Evolutionary conservation across 2,113 vertebrate genomes (phyloP), one percentile per base, ranked within the genome.

Genomic region (Tachysurus fulvidraco): DNA sequence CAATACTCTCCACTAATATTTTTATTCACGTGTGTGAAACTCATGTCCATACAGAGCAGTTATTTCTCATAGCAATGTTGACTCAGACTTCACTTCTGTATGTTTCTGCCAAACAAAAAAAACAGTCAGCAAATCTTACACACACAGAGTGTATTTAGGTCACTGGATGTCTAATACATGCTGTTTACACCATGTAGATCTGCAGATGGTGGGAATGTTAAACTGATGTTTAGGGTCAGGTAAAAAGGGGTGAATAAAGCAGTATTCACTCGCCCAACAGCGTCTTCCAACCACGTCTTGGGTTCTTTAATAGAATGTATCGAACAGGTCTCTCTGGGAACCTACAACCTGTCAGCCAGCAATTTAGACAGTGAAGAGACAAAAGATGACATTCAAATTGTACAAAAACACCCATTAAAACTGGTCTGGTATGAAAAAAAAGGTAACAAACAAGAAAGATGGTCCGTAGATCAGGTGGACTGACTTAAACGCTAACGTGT

Each of bases 371-470:
- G 50, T 77, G 71, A 80, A 77, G 67, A 83, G 77, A 69, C 81
- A n/a, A 81, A 74, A 89, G 82, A 85, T 62, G 84, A 87, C 69
- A 86, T 82, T 89, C 46, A 67, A 85, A 85, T 83, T 64, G 80
- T 91, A 91, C 83, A 90, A 91, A 90, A 90, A 84, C 76, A 25
- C 87, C 88, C 81, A 85, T 83, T 82, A 83, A 88, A 87, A 81
- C 87, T 89, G 81, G 71, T 88, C 81, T 88, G 85, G 87, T 86
- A 88, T 90, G 83, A 88, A 90, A 88, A 85, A 78, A 55, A 67
- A 86, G 87, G 64, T 36, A 36, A 80, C n/a, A 67, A 86, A 85
- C 50, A 78, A 88, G 84, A 86, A 82, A 59, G 71, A 87, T 88
- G 88, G 88, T 89, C 86, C 74, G 69, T 80, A 87, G 85, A 87